Conservation (phyloP, 1,140 invertebrate genomes). For the Trichoplusia ni region DNA sequence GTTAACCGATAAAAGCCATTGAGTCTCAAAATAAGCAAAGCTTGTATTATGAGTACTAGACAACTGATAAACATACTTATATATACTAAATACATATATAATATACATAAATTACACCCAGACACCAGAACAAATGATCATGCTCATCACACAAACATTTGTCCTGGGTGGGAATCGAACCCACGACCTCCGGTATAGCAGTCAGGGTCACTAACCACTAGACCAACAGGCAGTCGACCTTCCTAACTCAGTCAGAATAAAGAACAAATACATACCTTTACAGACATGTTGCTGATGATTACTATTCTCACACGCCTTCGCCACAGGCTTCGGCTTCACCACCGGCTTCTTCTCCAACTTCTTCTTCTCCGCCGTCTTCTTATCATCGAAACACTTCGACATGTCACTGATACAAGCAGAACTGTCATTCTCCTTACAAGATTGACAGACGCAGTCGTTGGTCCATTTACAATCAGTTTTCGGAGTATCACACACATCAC, state of each 20-base stretch:
- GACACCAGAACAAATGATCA: too few species aligned
- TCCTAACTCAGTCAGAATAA: not conserved
- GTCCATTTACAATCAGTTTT: slow-evolving; percentile 73
- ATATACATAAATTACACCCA: too few species aligned
- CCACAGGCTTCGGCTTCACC: slow-evolving; percentile 46
- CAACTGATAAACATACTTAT: too few species aligned
- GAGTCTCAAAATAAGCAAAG: too few species aligned
- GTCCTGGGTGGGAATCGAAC: too few species aligned
- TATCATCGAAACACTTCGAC: slow-evolving; percentile 48
- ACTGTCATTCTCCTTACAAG: slow-evolving; percentile 51
- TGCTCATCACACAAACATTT: too few species aligned
- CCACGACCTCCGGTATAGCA: too few species aligned
- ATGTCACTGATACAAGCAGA: slow-evolving; percentile 57
- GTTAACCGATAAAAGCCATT: too few species aligned
- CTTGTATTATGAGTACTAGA: too few species aligned
- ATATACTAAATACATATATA: too few species aligned
- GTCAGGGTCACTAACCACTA: too few species aligned
- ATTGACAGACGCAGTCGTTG: slow-evolving; percentile 63
- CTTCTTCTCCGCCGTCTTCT: slow-evolving; percentile 48
- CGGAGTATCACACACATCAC: slow-evolving; percentile 62
- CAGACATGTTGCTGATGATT: slow-evolving; percentile 71
- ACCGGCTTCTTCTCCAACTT: slow-evolving; percentile 39
- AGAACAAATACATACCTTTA: slow-evolving; percentile 58
- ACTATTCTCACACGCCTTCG: slow-evolving; percentile 57
- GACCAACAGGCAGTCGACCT: too few species aligned